phyloP scores from a whole-genome alignment of 2,113 vertebrate genomes.

The Xiphophorus couchianus region DNA sequence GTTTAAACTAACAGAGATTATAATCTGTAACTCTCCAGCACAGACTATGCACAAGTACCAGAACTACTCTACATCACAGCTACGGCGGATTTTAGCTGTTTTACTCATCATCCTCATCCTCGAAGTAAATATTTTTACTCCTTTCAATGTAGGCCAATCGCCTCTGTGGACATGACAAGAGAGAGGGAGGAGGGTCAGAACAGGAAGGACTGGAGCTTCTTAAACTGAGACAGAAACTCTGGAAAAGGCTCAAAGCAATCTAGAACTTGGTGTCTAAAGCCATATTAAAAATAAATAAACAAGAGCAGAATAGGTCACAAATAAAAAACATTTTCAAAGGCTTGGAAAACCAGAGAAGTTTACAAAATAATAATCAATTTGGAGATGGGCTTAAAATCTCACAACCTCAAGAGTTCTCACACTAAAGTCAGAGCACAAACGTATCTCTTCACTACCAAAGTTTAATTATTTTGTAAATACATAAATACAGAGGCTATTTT shows the following conservation, averaged over 20 bases:
- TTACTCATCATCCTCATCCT: conserved; percentile 84
- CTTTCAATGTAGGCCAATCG: conserved; percentile 84
- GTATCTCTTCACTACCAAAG: too few species aligned
- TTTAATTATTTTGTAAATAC: too few species aligned
- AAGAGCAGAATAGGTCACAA: background rate
- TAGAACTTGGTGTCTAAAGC: background rate
- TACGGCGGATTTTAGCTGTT: conserved; percentile 60
- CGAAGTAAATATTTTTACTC: conserved; percentile 80
- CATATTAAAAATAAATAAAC: background rate
- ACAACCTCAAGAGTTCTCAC: too few species aligned
- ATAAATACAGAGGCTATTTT: too few species aligned
- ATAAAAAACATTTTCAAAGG: background rate
- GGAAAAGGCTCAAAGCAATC: background rate
- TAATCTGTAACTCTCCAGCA: background rate
- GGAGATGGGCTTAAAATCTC: too few species aligned
- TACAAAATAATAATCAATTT: background rate
- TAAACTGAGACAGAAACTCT: conserved; percentile 1
- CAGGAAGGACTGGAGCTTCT: background rate
- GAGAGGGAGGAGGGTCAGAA: conserved; percentile 58
- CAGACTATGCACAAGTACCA: conserved; percentile 12
- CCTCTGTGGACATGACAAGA: conserved; percentile 91
- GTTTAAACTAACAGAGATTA: background rate
- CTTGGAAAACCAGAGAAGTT: background rate
- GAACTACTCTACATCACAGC: conserved; percentile 43
- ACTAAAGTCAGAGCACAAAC: too few species aligned